phyloP scores from a whole-genome alignment of 2,113 vertebrate species.

The Campylorhamphus procurvoides region DNA sequence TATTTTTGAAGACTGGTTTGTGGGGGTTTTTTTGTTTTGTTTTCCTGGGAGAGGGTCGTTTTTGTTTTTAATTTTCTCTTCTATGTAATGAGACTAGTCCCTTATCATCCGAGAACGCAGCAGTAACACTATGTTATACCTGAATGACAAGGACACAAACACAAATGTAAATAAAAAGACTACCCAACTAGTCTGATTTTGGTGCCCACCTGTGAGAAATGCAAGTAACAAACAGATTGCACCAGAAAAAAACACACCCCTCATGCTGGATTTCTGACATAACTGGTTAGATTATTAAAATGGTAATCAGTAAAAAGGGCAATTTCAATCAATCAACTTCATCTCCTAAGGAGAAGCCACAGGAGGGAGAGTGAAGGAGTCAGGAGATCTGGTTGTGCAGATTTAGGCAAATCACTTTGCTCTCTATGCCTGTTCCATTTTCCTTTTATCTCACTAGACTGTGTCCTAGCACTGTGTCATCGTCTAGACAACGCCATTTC shows the following conservation, averaged over 20 bases:
- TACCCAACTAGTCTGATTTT: background rate
- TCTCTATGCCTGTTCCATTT: slow-evolving; percentile 24
- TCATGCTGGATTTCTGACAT: slow-evolving; percentile 45
- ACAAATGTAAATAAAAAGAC: background rate
- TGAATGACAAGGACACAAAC: background rate
- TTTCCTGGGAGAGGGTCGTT: background rate
- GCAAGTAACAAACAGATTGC: slow-evolving; percentile 47
- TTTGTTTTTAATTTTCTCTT: background rate
- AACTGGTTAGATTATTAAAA: slow-evolving; percentile 66
- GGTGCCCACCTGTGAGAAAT: background rate
- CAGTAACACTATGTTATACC: background rate
- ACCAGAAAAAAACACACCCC: background rate
- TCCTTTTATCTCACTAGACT: slow-evolving; percentile 57
- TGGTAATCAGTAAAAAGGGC: slow-evolving; percentile 67
- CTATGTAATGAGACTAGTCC: background rate
- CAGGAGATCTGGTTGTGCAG: slow-evolving; percentile 60
- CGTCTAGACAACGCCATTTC: slow-evolving; percentile 45
- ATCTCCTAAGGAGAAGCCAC: slow-evolving; percentile 63
- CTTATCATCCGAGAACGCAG: background rate
- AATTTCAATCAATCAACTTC: slow-evolving; percentile 67
- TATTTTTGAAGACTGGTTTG: background rate
- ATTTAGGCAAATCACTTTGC: slow-evolving; percentile 59
- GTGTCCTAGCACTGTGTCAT: slow-evolving; percentile 48
- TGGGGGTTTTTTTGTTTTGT: no score
- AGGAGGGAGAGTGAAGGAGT: slow-evolving; percentile 61